Percentiles rank a stretch among this genome's conserved stretches.
Conservation (phyloP, 2,888 invertebrate genomes). For the Pardosa pseudoannulata region DNA sequence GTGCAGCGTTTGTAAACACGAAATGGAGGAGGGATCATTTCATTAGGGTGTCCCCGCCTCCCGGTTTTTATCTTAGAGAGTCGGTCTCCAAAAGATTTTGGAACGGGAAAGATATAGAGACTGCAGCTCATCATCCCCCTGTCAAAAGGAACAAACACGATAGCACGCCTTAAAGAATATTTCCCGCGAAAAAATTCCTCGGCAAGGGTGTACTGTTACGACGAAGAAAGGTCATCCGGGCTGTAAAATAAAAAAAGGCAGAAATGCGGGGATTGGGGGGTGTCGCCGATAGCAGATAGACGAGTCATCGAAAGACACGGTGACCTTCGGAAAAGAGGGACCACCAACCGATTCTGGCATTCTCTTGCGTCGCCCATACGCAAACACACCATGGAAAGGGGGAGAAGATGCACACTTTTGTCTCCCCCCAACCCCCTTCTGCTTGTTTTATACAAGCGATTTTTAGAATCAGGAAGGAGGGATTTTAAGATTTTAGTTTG, state of each 20-base stretch:
- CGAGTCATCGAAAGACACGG: conserved; percentile 17
- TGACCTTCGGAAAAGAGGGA: neutral
- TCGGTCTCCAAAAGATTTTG: neutral
- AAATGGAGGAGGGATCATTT: no score
- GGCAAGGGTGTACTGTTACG: conserved; percentile 8
- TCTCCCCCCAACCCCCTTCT: no score
- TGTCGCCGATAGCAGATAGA: conserved; percentile 24
- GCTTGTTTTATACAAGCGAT: no score
- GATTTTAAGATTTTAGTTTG: neutral
- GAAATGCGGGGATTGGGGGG: neutral
- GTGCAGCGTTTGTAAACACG: no score
- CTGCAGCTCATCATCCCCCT: conserved; percentile 10
- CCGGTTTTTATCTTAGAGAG: neutral
- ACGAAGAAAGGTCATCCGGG: conserved; percentile 11
- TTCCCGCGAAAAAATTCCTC: conserved; percentile 12
- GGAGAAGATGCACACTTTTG: no score
- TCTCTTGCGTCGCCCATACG: neutral
- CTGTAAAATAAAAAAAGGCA: conserved; percentile 11
- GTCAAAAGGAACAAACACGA: conserved; percentile 5
- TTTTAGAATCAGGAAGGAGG: neutral
- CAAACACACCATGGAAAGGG: no score
- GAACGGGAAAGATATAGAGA: neutral
- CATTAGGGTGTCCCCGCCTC: neutral
- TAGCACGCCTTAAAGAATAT: conserved; percentile 14
- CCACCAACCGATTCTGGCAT: conserved; percentile 1